Percentiles rank a stretch among this genome's conserved stretches.
Evolutionary conservation across 2,113 vertebrate genomes (phyloP).

Genomic region (Apteryx owenii): DNA sequence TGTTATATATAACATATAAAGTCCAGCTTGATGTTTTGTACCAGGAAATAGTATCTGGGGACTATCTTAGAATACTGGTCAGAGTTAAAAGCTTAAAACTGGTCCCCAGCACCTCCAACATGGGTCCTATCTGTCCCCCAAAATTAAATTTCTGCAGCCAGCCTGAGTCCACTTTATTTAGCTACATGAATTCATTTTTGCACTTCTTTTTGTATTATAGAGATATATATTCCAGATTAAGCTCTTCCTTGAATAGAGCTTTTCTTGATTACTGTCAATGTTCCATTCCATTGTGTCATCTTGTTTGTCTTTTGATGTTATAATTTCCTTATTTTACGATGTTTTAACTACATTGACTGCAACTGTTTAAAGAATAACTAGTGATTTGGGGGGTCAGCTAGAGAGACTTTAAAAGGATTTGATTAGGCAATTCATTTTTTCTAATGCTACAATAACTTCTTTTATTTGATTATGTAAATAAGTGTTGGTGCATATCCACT

Average conservation of each 20-base stretch:
- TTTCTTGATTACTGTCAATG: neutral
- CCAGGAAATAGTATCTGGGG: neutral
- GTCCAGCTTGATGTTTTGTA: neutral
- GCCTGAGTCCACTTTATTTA: neutral
- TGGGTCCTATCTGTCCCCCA: fast-evolving
- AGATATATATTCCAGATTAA: neutral
- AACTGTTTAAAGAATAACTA: constrained; percentile 27
- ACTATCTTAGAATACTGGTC: no score
- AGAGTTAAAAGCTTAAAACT: neutral
- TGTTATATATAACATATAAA: neutral
- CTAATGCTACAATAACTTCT: neutral
- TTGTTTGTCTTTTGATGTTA: constrained; percentile 27
- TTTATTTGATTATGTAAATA: constrained; percentile 44
- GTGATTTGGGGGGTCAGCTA: neutral
- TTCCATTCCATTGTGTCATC: neutral
- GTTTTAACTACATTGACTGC: constrained; percentile 18
- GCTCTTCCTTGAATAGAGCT: neutral
- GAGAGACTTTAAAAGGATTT: constrained; percentile 21
- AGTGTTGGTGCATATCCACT: constrained; percentile 1
- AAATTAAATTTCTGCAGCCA: neutral
- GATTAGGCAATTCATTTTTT: constrained; percentile 36
- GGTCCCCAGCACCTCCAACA: neutral
- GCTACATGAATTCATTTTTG: neutral
- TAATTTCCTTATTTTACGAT: constrained; percentile 42
- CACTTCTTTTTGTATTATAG: neutral